A percentile compares a stretch with the other conserved stretches of the same genome.
Conservation (phyloP, 2,797 vertebrate species). For the Poecilia picta region DNA sequence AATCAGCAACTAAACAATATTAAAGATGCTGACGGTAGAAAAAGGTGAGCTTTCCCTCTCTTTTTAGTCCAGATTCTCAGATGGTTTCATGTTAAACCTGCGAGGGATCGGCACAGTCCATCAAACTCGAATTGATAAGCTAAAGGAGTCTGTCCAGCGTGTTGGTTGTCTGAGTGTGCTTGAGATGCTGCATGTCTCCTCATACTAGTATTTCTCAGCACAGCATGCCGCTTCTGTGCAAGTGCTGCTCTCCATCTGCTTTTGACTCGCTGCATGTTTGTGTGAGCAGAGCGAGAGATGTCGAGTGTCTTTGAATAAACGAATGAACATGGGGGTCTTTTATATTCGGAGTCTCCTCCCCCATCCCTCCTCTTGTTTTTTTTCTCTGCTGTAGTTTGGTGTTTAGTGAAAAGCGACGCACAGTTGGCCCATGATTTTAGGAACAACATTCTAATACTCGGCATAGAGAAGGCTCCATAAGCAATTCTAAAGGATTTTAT, state of each 20-base stretch:
- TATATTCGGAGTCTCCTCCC: conserved; percentile 67
- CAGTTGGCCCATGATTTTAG: conserved; percentile 50
- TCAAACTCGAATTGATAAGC: conserved; percentile 48
- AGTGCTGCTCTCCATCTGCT: conserved; percentile 77
- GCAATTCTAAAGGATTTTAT: conserved; percentile 8
- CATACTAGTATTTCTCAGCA: conserved; percentile 72
- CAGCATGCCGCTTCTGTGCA: conserved; percentile 75
- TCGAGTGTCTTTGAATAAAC: conserved; percentile 83
- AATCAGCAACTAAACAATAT: neutral
- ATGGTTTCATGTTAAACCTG: conserved; percentile 29
- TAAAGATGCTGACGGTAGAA: neutral
- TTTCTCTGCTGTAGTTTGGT: conserved; percentile 56
- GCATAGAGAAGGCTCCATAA: conserved; percentile 31
- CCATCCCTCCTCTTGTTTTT: conserved; percentile 35
- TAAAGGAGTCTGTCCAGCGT: conserved; percentile 60
- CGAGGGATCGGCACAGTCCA: conserved; percentile 33
- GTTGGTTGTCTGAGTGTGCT: conserved; percentile 78
- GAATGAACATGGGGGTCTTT: conserved; percentile 67
- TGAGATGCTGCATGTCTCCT: conserved; percentile 79
- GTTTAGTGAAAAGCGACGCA: conserved; percentile 57
- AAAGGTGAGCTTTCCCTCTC: neutral
- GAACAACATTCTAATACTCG: conserved; percentile 43
- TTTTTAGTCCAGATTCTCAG: neutral
- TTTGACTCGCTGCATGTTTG: conserved; percentile 77
- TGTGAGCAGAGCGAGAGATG: conserved; percentile 70